Conservation (phyloP, 2,888 invertebrate species). For the Eutolmus rufibarbis region DNA sequence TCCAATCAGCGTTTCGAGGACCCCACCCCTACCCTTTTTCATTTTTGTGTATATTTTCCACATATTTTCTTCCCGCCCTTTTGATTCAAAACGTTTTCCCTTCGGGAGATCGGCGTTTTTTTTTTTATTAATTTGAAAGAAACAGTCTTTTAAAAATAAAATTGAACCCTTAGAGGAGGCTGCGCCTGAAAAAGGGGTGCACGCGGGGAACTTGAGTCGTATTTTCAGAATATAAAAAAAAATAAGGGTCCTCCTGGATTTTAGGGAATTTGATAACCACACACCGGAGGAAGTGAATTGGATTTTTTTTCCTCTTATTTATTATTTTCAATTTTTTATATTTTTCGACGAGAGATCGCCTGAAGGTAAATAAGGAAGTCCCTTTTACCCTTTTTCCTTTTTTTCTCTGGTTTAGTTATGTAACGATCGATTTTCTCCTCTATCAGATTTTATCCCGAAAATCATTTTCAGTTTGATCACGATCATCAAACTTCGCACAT, state of each 20-base stretch:
- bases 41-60: background rate
- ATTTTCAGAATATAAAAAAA: no score
- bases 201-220: background rate
- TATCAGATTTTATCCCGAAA: background rate
- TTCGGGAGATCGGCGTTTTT: background rate
- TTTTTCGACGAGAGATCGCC: background rate
- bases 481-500: constrained; percentile 38
- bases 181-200: background rate
- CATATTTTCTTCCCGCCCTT: background rate
- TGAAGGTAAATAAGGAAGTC: background rate
- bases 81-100: background rate
- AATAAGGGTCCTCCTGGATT: background rate
- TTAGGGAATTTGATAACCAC: background rate
- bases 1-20: background rate
- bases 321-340: background rate
- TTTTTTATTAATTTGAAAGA: background rate
- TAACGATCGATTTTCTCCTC: background rate
- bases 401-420: background rate
- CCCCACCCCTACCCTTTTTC: background rate
- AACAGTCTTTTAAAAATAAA: background rate
- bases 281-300: no score
- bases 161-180: background rate
- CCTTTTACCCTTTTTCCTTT: background rate
- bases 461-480: constrained; percentile 41
- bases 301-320: no score